These are phyloP conservation scores for Hydrochoerus hydrochaeris DNA, from an alignment of 2,113 vertebrate genomes.

Conservation along the genomic window DNA sequence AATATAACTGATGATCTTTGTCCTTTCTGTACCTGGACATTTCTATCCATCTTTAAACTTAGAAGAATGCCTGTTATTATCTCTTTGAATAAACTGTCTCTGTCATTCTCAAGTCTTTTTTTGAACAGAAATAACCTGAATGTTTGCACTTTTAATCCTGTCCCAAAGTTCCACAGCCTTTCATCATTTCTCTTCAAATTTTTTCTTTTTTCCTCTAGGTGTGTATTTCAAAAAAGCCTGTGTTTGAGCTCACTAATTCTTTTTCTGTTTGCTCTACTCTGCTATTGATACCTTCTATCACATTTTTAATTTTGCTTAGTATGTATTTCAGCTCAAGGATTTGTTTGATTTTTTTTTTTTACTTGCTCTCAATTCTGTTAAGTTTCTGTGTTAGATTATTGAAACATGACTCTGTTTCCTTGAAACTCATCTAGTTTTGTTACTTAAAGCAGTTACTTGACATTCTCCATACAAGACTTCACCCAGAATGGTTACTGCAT, in stretches of 20 bases:
- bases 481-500: background rate
- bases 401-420: background rate
- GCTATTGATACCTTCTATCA: background rate
- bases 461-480: background rate
- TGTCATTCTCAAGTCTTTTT: background rate
- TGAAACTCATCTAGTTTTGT: background rate
- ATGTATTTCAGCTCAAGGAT: background rate
- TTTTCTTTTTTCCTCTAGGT: background rate
- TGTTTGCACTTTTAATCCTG: background rate
- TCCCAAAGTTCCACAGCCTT: background rate
- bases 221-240: background rate
- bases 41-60: background rate
- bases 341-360: background rate
- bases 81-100: background rate
- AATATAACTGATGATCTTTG: background rate
- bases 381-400: background rate
- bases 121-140: background rate
- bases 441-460: background rate
- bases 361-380: background rate
- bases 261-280: background rate
- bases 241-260: background rate
- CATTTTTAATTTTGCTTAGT: background rate
- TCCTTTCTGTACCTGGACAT: background rate
- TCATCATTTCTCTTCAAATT: background rate
- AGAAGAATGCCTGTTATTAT: background rate